Evolutionary conservation across 2,888 invertebrate species (phyloP).

Genomic region (Cordilura impudica): DNA sequence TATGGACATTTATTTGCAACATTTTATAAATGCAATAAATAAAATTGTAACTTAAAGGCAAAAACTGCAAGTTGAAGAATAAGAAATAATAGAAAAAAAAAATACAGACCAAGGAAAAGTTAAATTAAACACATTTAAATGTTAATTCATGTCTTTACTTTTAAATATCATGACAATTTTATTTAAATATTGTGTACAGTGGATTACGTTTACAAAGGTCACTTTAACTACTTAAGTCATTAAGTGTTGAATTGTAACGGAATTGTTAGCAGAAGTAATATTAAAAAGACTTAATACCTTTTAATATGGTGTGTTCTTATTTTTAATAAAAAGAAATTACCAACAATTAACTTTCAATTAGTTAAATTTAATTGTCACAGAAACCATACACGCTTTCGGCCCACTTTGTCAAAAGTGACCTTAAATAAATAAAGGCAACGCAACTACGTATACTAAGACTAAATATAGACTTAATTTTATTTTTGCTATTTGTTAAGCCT

Average conservation of each 20-base stretch:
- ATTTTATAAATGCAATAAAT: constrained; percentile 50
- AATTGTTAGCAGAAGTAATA: constrained; percentile 13
- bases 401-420: constrained; percentile 37
- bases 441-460: too few relatives aligned
- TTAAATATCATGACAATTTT: constrained; percentile 43
- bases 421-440: constrained; percentile 29
- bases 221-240: constrained; percentile 45
- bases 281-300: background rate
- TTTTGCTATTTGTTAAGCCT: too few relatives aligned
- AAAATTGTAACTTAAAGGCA: constrained; percentile 23
- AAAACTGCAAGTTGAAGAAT: background rate
- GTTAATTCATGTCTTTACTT: constrained; percentile 21
- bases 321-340: constrained; percentile 35
- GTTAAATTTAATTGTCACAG: constrained; percentile 47
- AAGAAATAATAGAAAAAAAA: background rate
- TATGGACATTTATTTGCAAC: constrained; percentile 42
- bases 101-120: constrained; percentile 34
- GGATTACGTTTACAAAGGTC: background rate
- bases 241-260: constrained; percentile 46
- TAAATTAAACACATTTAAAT: constrained; percentile 33
- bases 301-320: background rate
- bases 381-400: constrained; percentile 49
- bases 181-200: constrained; percentile 12
- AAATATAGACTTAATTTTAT: too few relatives aligned
- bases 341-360: constrained; percentile 61